Evolutionary conservation across 2,113 vertebrate genomes (phyloP).

Genomic region (Pollimyrus isidori): DNA sequence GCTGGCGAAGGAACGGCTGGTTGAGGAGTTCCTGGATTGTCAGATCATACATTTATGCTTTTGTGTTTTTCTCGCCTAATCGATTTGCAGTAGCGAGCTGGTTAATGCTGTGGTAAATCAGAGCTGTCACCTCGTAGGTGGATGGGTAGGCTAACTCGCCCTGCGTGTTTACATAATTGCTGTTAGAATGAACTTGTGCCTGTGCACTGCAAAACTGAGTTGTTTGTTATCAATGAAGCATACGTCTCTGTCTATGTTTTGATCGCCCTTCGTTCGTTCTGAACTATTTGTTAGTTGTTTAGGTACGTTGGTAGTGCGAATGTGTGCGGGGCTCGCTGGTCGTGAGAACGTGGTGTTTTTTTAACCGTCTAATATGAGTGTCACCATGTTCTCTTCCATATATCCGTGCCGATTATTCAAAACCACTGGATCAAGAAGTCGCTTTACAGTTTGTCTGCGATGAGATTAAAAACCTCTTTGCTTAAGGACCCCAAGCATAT

Average conservation of each 20-base stretch:
- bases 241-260: not conserved
- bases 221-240: not conserved
- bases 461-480: slow-evolving; percentile 89
- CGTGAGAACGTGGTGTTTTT: not conserved
- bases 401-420: not conserved
- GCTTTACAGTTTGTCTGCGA: slow-evolving; percentile 37
- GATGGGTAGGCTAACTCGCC: not conserved
- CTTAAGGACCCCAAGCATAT: slow-evolving; percentile 98
- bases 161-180: not conserved
- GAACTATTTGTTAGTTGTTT: not conserved
- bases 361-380: not conserved
- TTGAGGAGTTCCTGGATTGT: not conserved
- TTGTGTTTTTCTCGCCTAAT: not conserved
- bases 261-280: not conserved
- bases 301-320: not conserved
- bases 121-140: not conserved
- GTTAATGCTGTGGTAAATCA: not conserved
- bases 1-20: not conserved
- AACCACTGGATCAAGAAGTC: not conserved
- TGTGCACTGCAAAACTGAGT: not conserved
- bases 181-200: not conserved
- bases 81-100: not conserved
- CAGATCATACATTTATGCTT: not conserved
- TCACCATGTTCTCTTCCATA: not conserved
- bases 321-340: not conserved